Conservation (phyloP, 2,888 invertebrate species). For the Mactromeris polynyma region DNA sequence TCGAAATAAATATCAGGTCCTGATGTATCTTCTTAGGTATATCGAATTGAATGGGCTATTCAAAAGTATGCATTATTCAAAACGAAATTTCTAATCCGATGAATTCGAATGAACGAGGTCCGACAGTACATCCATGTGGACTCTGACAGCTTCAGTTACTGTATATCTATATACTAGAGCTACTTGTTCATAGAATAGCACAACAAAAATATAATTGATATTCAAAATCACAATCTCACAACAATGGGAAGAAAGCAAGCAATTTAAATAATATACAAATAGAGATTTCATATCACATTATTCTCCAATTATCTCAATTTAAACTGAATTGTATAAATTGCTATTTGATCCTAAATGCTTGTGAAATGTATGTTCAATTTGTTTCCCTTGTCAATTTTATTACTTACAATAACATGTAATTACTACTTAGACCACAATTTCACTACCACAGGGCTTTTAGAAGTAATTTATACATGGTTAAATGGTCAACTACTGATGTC, state of each 20-base stretch:
- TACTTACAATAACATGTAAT: background rate
- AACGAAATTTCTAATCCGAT: no score
- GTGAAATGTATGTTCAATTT: background rate
- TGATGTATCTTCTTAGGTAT: no score
- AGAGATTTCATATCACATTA: background rate
- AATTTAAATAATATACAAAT: background rate
- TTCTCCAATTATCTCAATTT: background rate
- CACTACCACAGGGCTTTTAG: constrained; percentile 3
- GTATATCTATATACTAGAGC: no score
- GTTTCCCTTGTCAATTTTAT: background rate
- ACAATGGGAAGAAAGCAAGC: background rate
- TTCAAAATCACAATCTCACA: background rate
- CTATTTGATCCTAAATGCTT: background rate
- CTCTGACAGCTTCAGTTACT: no score
- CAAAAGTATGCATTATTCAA: no score
- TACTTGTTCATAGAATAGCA: background rate
- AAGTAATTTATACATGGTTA: constrained; percentile 30
- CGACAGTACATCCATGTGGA: no score
- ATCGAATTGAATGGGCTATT: no score
- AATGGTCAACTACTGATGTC: constrained; percentile 20
- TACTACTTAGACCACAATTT: background rate
- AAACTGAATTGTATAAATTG: background rate
- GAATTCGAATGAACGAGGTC: no score
- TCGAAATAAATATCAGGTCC: no score
- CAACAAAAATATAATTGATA: background rate